Conservation (phyloP, 1,140 invertebrate species). For the Nasonia giraulti region DNA sequence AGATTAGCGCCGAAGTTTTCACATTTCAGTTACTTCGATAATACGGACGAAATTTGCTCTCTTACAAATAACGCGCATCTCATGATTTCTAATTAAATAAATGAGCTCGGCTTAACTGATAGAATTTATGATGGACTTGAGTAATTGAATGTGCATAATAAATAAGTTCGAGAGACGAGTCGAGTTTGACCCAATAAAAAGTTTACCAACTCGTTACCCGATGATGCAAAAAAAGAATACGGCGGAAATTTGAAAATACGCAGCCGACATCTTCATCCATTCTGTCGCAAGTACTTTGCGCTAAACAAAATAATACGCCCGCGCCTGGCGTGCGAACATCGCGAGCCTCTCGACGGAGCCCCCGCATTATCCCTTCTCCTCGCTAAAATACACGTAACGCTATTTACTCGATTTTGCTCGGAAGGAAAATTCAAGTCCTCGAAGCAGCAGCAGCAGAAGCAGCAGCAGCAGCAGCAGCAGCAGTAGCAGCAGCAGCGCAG, state of each 20-base stretch:
- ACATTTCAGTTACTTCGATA: too few species aligned
- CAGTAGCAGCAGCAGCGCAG: neutral
- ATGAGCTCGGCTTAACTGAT: too few species aligned
- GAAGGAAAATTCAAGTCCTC: constrained; percentile 22
- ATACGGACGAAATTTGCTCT: neutral
- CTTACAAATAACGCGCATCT: too few species aligned
- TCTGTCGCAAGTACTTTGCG: neutral
- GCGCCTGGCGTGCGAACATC: neutral
- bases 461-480: neutral
- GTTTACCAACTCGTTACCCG: too few species aligned
- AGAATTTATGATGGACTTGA: too few species aligned
- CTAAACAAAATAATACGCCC: neutral
- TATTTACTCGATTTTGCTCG: constrained; percentile 26
- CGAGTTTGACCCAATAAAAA: too few species aligned
- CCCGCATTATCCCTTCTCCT: constrained; percentile 9
- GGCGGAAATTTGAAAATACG: too few species aligned
- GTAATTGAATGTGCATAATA: too few species aligned
- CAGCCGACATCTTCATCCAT: too few species aligned
- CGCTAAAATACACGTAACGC: constrained; percentile 25
- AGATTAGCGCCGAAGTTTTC: neutral
- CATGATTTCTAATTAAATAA: too few species aligned
- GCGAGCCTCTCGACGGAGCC: neutral
- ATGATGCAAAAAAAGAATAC: too few species aligned
- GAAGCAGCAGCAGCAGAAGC: neutral
- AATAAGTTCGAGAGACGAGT: too few species aligned